Conservation (phyloP, 1,140 invertebrate genomes). For the Sycophaga agraensis region DNA sequence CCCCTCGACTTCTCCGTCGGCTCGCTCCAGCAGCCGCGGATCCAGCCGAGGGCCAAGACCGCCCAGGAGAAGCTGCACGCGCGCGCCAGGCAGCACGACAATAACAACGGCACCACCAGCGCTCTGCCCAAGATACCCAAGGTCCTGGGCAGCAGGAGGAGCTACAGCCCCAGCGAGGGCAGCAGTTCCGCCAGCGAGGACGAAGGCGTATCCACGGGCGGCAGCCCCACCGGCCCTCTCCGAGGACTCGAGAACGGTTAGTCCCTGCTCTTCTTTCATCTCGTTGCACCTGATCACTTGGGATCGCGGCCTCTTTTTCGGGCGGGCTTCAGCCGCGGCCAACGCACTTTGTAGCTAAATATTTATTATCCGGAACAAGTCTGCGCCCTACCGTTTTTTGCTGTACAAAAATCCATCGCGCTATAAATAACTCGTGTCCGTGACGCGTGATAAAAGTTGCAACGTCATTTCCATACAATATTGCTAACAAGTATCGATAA, state of each 20-base stretch:
- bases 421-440: no score
- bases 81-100: constrained; percentile 38
- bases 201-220: constrained; percentile 54
- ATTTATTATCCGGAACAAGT: no score
- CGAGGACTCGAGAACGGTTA: constrained; percentile 50
- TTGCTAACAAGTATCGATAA: no score
- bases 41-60: constrained; percentile 13
- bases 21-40: constrained; percentile 49
- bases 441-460: no score
- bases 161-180: constrained; percentile 52
- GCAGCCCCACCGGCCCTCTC: constrained; percentile 51
- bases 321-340: no score
- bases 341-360: no score
- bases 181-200: constrained; percentile 52
- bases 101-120: constrained; percentile 49
- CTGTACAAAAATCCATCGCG: no score
- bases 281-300: no score
- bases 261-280: constrained; percentile 15
- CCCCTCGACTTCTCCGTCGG: constrained; percentile 56
- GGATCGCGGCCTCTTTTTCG: no score
- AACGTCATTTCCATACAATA: no score
- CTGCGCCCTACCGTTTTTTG: no score
- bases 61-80: constrained; percentile 8
- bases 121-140: constrained; percentile 31
- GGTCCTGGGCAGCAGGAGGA: constrained; percentile 42